A percentile compares a stretch with the other conserved stretches of the same genome.
Evolutionary conservation across 1,140 invertebrate genomes (phyloP).

Genomic region (Aphidius gifuensis): DNA sequence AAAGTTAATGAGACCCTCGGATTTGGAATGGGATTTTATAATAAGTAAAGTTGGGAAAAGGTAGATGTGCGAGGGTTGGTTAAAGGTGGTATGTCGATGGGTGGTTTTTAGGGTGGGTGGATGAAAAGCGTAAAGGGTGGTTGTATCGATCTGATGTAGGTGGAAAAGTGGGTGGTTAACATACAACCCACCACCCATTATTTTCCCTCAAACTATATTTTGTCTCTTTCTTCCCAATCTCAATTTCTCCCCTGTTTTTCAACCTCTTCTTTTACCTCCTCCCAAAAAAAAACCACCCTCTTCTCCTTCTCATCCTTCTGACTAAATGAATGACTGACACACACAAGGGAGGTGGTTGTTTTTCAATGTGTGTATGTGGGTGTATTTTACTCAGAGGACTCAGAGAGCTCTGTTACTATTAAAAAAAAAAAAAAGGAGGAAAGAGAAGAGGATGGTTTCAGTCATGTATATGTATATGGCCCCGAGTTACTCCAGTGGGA

Average conservation of each 20-base stretch:
- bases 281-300: conserved; percentile 37
- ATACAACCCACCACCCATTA: conserved; percentile 17
- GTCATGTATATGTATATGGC: conserved; percentile 21
- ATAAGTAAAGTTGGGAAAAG: conserved; percentile 48
- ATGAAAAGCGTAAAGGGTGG: conserved; percentile 48
- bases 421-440: not conserved
- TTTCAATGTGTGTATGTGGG: conserved; percentile 37
- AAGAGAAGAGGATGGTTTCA: not conserved
- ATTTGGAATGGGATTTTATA: conserved; percentile 47
- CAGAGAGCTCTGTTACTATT: too few species aligned
- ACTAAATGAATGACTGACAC: conserved; percentile 55
- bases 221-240: conserved; percentile 18
- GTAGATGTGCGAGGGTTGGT: conserved; percentile 32
- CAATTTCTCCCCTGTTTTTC: conserved; percentile 21
- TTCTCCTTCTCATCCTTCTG: conserved; percentile 35
- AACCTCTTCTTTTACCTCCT: conserved; percentile 23
- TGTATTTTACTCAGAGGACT: conserved; percentile 21
- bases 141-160: conserved; percentile 48
- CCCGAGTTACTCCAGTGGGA: conserved; percentile 24
- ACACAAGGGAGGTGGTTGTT: conserved; percentile 37
- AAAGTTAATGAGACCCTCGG: conserved; percentile 60
- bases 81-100: conserved; percentile 28
- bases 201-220: conserved; percentile 23
- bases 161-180: conserved; percentile 29
- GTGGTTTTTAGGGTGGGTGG: conserved; percentile 33